phyloP scores from a whole-genome alignment of 2,797 vertebrate genomes.

The Toxotes lorentzi region DNA sequence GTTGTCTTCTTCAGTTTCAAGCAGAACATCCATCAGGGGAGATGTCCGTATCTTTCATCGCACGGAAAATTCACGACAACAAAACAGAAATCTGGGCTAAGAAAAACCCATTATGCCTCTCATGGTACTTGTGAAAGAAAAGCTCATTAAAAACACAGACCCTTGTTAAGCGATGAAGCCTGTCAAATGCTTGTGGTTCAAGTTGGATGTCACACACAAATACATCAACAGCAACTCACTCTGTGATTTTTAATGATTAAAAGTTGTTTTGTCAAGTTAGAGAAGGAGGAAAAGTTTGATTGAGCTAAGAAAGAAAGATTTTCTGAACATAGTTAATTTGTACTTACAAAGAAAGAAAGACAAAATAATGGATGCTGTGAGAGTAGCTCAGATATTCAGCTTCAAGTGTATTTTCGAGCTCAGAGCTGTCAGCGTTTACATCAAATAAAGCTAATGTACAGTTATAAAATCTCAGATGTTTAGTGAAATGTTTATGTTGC shows the following conservation, averaged over 20 bases:
- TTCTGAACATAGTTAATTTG: not conserved
- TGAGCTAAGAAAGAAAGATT: not conserved
- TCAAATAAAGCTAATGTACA: not conserved
- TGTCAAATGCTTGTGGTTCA: slow-evolving; percentile 44
- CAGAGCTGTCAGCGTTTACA: not conserved
- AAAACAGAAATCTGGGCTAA: slow-evolving; percentile 25
- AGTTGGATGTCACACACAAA: slow-evolving; percentile 16
- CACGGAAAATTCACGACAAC: slow-evolving; percentile 34
- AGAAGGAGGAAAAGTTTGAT: not conserved
- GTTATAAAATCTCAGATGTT: not conserved
- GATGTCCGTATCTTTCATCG: slow-evolving; percentile 25
- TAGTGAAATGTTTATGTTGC: not conserved
- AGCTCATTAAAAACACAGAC: slow-evolving; percentile 65
- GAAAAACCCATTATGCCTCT: slow-evolving; percentile 39
- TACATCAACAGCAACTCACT: slow-evolving; percentile 7
- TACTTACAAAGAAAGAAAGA: not conserved
- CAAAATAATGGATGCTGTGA: not conserved
- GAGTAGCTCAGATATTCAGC: not conserved
- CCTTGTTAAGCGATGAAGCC: slow-evolving; percentile 48
- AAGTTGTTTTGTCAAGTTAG: not conserved
- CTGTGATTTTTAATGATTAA: slow-evolving; percentile 9
- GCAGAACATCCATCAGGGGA: slow-evolving; percentile 30
- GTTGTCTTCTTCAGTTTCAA: slow-evolving; percentile 31
- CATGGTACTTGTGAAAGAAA: slow-evolving; percentile 53
- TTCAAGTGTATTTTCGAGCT: not conserved